These are phyloP conservation scores for Gavialis gangeticus DNA, from an alignment of 2,113 vertebrate species.

Conservation along the genomic window DNA sequence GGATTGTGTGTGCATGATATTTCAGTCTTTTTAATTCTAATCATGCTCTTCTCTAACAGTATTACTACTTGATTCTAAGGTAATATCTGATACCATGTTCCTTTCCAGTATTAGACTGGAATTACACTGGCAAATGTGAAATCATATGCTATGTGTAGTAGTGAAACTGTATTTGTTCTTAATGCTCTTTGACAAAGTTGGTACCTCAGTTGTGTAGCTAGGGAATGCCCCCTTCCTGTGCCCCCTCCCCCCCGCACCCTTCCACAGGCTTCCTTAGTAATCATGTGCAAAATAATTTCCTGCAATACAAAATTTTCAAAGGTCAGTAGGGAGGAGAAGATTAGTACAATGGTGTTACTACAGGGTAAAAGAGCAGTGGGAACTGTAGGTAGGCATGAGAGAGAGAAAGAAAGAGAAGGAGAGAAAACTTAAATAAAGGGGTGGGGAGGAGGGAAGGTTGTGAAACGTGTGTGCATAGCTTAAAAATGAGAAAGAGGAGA, in stretches of 20 bases:
- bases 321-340: background rate
- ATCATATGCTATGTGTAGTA: background rate
- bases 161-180: background rate
- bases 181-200: background rate
- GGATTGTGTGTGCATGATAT: background rate
- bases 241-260: no score
- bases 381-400: conserved; percentile 3
- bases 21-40: background rate
- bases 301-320: background rate
- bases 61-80: background rate
- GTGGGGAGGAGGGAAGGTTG: background rate
- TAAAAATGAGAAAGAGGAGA: background rate
- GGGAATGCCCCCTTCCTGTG: background rate
- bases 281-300: background rate
- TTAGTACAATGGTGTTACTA: background rate
- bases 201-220: fast-evolving
- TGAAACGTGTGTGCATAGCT: background rate
- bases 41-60: background rate
- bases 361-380: background rate
- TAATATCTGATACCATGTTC: background rate
- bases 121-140: background rate
- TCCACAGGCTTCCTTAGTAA: background rate
- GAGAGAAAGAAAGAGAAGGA: conserved; percentile 2
- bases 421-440: conserved; percentile 8
- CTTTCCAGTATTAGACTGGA: background rate